Evolutionary conservation across 2,888 invertebrate genomes (phyloP), one percentile per base, ranked within the genome.

Genomic region (Sarcophaga carnaria): DNA sequence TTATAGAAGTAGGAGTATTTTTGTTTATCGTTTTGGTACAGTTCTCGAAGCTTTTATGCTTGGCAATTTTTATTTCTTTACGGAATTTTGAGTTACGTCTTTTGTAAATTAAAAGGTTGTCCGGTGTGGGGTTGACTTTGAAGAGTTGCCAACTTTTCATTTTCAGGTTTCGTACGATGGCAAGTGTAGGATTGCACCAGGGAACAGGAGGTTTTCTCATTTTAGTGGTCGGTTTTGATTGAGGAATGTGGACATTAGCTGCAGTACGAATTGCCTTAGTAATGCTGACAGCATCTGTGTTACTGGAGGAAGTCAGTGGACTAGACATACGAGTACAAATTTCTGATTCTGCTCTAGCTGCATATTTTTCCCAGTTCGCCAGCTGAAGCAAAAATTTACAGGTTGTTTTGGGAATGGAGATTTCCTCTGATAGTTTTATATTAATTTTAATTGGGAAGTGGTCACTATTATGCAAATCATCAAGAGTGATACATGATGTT

Each of bases 11-110:
- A 22, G 85, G 1, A 5, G 77, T 76, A 27, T 59, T 27, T 49
- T n/a, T 64, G 59, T 80, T 85, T 14, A 84, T 74, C 12, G 54
- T 22, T 63, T 78, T 70, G 6, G 76, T 80, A 25, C 63, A 83
- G 5, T 54, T 49, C 71, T 82, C 70, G 22, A 82, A 82, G 62
- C 71, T 69, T 20, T n/a, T 0, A n/a, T 22, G 12, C 47, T 84
- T 84, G 0, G 80, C 75, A 2, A 8, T 45, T 76, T 76, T 84
- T 37, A 70, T 60, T 67, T 60, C 77, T 69, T 69, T 77, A 0
- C 63, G 62, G 49, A 83, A 83, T 37, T 37, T 37, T 1, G 37
- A 6, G 1, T 37, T 37, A 37, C 6, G 37, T 37, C 6, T 37
- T 37, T 37, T 37, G 37, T 37, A 37, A 37, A 1, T 37, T 37